These are phyloP conservation scores for Conus canariensis DNA, from an alignment of 2,888 invertebrate genomes.

Conservation along the genomic window DNA sequence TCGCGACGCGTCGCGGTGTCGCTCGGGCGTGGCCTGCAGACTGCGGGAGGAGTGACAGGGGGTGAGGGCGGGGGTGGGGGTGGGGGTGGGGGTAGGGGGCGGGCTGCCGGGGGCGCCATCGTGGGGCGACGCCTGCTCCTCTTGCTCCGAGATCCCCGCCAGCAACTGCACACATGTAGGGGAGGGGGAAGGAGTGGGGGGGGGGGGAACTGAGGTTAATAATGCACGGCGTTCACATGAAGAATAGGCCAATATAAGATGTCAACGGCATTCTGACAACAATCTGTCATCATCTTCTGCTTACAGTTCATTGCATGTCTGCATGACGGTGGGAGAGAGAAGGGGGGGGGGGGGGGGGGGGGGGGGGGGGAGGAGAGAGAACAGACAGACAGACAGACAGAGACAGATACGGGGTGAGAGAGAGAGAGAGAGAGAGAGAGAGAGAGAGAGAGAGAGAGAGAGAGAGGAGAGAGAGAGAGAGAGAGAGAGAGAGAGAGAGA, in stretches of 20 bases:
- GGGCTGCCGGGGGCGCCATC: background rate
- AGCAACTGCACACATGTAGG: slow-evolving; percentile 61
- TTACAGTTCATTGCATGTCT: no score
- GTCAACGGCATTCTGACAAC: background rate
- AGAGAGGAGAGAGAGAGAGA: background rate
- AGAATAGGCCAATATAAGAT: no score
- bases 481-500: background rate
- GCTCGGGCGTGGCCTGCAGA: slow-evolving; percentile 38
- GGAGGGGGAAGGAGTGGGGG: background rate
- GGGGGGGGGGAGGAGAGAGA: background rate
- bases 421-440: background rate
- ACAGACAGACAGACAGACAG: background rate
- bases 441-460: background rate
- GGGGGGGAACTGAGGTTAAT: background rate
- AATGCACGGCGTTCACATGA: no score
- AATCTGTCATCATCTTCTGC: background rate
- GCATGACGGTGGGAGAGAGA: no score
- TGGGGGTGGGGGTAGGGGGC: background rate
- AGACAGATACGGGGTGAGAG: background rate
- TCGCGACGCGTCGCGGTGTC: slow-evolving; percentile 20
- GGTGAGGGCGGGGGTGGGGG: background rate
- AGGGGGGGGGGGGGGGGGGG: background rate
- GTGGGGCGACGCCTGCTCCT: slow-evolving; percentile 54
- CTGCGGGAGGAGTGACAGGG: slow-evolving; percentile 22
- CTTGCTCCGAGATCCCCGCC: slow-evolving; percentile 71